Evolutionary conservation across 2,113 vertebrate species (phyloP), one percentile per base, ranked within the genome.

Genomic region (Xenopus tropicalis): DNA sequence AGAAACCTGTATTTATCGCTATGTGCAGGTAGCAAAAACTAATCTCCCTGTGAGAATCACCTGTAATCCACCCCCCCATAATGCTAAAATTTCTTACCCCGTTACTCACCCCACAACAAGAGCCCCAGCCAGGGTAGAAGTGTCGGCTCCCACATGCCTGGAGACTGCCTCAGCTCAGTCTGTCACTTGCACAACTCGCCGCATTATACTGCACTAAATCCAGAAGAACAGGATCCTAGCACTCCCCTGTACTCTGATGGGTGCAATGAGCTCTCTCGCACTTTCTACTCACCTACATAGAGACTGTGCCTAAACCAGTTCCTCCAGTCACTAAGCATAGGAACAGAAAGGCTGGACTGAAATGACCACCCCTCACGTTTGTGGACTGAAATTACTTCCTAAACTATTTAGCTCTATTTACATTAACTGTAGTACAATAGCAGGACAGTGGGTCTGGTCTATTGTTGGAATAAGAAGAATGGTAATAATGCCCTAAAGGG

Each of bases 41-140:
- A 37, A 37, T 37, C 29, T 37, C 29, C 29, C 29, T 37, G 29
- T 37, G 29, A 9, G 3, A 3, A 37, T 1, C 6, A 37, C 29
- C 29, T 8, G 29, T 37, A 37, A 37, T 37, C n/a, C 10, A 37
- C 29, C 29, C 29, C 29, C 29, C 29, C 2, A 37, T 37, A 37
- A 37, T 37, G 29, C 29, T 6, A 37, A 37, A 2, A 37, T 37
- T 37, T n/a, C 10, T 20, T 51, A 5, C 64, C 22, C 22, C 42
- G 14, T 61, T 19, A 75, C 72, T 75, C 57, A 75, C 72, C 72
- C 57, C 24, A 62, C 2, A 54, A 9, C 19, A 62, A 44, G 9
- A 75, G n/a, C 29, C 25, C 61, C 14, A 75, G 66, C 11, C 69
- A 46, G 20, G 24, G 23, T 19, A 52, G 23, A 14, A 51, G 54